Evolutionary conservation across 37 sponge, comb jelly and placozoan genomes (phyloP).

Genomic region (Corticium candelabrum): DNA sequence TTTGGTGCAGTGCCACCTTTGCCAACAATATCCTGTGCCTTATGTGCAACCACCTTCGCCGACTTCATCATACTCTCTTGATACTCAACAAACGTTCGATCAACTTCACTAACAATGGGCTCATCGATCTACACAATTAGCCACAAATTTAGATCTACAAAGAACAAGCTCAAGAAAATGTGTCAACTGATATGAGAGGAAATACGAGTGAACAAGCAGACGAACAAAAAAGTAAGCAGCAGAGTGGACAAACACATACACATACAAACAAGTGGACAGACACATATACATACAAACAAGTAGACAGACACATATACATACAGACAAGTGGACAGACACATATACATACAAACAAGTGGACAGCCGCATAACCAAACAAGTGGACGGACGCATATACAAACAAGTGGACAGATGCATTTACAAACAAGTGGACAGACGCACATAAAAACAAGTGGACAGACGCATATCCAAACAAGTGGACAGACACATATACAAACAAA

Average conservation of each 20-base stretch:
- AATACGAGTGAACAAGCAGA: neutral
- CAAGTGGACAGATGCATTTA: no score
- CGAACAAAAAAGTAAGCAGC: neutral
- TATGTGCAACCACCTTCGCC: constrained; percentile 46
- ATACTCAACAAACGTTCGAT: constrained; percentile 57
- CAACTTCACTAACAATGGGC: constrained; percentile 16
- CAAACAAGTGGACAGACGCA: no score
- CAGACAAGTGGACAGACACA: neutral
- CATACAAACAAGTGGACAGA: no score
- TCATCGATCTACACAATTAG: constrained; percentile 14
- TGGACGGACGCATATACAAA: no score
- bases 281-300: neutral
- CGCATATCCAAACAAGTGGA: no score
- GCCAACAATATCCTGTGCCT: constrained; percentile 62
- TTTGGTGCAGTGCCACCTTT: neutral
- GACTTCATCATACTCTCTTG: constrained; percentile 37
- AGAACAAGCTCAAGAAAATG: neutral
- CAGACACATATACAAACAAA: no score
- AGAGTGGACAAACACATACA: neutral
- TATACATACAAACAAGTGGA: neutral
- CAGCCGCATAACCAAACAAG: neutral
- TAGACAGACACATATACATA: neutral
- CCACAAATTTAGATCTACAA: neutral
- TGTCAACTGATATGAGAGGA: neutral
- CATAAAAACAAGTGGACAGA: neutral